Conservation (phyloP, 2,888 invertebrate species). For the Heliconius cydno region DNA sequence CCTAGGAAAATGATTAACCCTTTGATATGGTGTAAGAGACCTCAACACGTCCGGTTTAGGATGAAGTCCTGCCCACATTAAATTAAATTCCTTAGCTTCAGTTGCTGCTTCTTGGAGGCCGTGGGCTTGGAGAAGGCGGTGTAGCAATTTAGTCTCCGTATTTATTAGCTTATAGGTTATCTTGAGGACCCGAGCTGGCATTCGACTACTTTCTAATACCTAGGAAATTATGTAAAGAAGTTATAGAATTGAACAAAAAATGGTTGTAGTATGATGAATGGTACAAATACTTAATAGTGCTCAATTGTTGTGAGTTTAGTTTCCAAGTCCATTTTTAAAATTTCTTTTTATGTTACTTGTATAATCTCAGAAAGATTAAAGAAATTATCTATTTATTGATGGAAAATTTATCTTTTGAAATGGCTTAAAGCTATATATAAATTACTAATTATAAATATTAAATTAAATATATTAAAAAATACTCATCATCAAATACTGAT, state of each 20-base stretch:
- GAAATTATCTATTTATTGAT: too few species aligned
- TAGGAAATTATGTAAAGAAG: constrained; percentile 46
- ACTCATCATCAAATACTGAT: too few species aligned
- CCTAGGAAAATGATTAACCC: constrained; percentile 98
- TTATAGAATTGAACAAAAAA: not conserved
- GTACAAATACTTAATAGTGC: not conserved
- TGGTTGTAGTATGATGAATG: not conserved
- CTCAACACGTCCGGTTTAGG: constrained; percentile 94
- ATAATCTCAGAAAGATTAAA: not conserved
- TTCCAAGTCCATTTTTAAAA: not conserved
- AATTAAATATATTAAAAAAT: too few species aligned
- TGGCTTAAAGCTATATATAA: too few species aligned
- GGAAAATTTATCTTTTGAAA: too few species aligned
- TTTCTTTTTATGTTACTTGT: not conserved
- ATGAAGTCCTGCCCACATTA: constrained; percentile 96
- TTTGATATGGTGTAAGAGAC: constrained; percentile 92
- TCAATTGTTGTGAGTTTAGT: not conserved
- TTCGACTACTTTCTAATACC: constrained; percentile 78
- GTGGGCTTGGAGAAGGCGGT: constrained; percentile 89
- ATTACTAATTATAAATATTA: too few species aligned
- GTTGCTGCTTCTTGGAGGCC: constrained; percentile 87
- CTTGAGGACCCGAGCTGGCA: constrained; percentile 87
- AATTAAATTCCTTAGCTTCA: constrained; percentile 89
- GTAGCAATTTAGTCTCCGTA: constrained; percentile 91
- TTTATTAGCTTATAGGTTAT: constrained; percentile 92